Conservation (phyloP, 2,113 vertebrate species). For the Nothobranchius kuhntae region DNA sequence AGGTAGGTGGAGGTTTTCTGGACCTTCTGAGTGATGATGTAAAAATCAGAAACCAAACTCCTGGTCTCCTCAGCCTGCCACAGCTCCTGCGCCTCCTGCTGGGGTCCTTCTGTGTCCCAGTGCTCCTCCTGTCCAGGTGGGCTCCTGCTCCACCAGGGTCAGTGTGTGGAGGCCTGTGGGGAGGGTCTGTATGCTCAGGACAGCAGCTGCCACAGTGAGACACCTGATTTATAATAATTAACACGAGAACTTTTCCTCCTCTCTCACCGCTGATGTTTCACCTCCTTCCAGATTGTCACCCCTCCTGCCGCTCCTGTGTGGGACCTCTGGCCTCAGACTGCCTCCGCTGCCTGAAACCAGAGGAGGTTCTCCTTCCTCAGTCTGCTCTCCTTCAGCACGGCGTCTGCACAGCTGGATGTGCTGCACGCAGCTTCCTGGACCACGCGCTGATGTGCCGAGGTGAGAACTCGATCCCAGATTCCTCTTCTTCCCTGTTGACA, state of each 20-base stretch:
- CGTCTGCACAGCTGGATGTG: slow-evolving; percentile 81
- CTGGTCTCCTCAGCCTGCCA: slow-evolving; percentile 82
- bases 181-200: slow-evolving; percentile 84
- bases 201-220: slow-evolving; percentile 81
- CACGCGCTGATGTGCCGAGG: slow-evolving; percentile 82
- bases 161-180: slow-evolving; percentile 86
- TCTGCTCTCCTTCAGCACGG: slow-evolving; percentile 57
- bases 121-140: slow-evolving; percentile 81
- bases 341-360: slow-evolving; percentile 76
- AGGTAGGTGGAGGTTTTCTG: slow-evolving; percentile 73
- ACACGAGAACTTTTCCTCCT: not conserved
- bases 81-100: slow-evolving; percentile 82
- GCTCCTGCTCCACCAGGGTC: slow-evolving; percentile 78
- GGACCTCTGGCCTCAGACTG: slow-evolving; percentile 82
- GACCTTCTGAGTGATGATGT: not conserved
- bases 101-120: slow-evolving; percentile 82
- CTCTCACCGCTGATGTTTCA: not conserved
- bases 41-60: too few species aligned
- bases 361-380: slow-evolving; percentile 77
- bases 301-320: slow-evolving; percentile 84
- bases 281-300: slow-evolving; percentile 82
- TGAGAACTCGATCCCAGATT: slow-evolving; percentile 27
- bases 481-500: not conserved
- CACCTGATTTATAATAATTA: rapidly evolving
- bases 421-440: slow-evolving; percentile 75